These are phyloP conservation scores for Scaptomyza polygonia DNA, from an alignment of 2,888 invertebrate species.

Conservation along the genomic window DNA sequence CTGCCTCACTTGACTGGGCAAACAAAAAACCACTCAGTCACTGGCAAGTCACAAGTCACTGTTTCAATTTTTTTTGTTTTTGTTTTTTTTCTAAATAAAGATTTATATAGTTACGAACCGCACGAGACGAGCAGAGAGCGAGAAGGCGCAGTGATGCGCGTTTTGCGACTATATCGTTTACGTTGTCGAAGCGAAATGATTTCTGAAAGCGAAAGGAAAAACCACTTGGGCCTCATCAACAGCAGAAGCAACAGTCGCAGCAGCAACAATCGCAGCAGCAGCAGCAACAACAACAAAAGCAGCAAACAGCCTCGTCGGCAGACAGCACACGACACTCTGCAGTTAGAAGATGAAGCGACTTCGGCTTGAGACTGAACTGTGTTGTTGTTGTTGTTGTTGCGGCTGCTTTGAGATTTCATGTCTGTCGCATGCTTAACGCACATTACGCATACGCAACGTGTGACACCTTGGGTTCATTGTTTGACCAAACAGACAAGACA, in stretches of 20 bases:
- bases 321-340: constrained; percentile 29
- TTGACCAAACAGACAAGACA: constrained; percentile 6
- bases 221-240: constrained; percentile 78
- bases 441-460: constrained; percentile 75
- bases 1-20: constrained; percentile 70
- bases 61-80: too few relatives aligned
- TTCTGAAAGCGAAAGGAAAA: constrained; percentile 84
- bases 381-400: constrained; percentile 15
- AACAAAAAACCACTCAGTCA: constrained; percentile 49
- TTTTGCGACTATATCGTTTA: constrained; percentile 83
- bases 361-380: constrained; percentile 10
- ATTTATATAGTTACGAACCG: constrained; percentile 52
- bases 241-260: constrained; percentile 45
- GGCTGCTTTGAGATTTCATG: constrained; percentile 38
- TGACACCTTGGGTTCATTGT: constrained; percentile 50
- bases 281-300: constrained; percentile 23
- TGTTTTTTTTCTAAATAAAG: not conserved
- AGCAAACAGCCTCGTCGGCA: constrained; percentile 14
- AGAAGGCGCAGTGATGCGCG: constrained; percentile 79
- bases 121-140: constrained; percentile 68
- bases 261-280: constrained; percentile 27
- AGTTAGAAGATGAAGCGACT: constrained; percentile 28
- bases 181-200: constrained; percentile 84
- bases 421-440: constrained; percentile 75
- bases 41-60: constrained; percentile 33